Evolutionary conservation across 1,140 invertebrate genomes (phyloP), one percentile per base, ranked within the genome.

Genomic region (Wasmannia auropunctata): DNA sequence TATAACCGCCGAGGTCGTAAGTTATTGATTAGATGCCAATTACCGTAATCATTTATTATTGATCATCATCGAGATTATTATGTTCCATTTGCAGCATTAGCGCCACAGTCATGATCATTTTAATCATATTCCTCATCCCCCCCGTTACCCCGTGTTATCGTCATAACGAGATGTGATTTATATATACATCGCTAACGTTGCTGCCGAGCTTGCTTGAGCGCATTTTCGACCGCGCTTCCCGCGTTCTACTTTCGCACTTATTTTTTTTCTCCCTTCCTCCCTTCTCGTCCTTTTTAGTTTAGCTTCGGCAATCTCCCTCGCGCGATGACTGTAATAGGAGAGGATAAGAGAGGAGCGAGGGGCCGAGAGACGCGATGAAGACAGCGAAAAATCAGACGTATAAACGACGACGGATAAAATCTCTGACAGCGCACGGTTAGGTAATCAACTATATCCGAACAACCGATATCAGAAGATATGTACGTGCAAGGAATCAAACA

Each of bases 11-110:
- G 58, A 81, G 49, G 49, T 72, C 65, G 51, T 81, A 69, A 43
- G 46, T 81, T 72, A 81, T 81, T 70, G 79, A 81, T 81, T 81
- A 81, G 49, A 81, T 54, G 65, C 34, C 49, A 72, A 70, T 81
- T 56, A 81, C 72, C 49, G 79, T 81, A 81, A 81, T 70, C 63
- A 16, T 62, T 56, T 70, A 81, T 70, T 54, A 81, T 70, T 67
- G n/a, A 56, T 60, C 62, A 80, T 69, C 77, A 80, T 70, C 63
- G 25, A 54, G 77, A 81, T 81, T 81, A 81, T 70, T 69, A 51
- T 34, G 77, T 70, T 40, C 65, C 49, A 81, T 81, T 74, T 81
- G 34, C 65, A 65, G 43, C 43, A 22, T 43, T 54, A 77, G 62
- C 76, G 63, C 49, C 10, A 11, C 63, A 14, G 8, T 79, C 22